Conservation (phyloP, 2,797 vertebrate species). For the Danio aesculapii region DNA sequence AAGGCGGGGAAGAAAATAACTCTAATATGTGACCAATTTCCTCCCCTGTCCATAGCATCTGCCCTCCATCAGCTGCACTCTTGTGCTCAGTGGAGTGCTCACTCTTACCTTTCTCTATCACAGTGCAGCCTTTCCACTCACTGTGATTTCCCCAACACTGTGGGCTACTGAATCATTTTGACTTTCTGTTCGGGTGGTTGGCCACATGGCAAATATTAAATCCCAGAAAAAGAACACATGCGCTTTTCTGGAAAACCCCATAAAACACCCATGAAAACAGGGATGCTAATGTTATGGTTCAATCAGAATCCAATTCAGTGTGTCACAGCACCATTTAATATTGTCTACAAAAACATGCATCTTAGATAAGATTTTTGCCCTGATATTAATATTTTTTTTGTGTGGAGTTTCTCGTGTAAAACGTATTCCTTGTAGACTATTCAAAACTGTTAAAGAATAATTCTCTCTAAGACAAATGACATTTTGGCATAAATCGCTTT, state of each 20-base stretch:
- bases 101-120: slow-evolving; percentile 26
- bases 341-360: background rate
- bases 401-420: background rate
- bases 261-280: background rate
- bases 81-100: slow-evolving; percentile 39
- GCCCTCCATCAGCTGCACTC: slow-evolving; percentile 40
- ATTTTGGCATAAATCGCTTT: background rate
- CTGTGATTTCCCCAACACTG: background rate
- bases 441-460: background rate
- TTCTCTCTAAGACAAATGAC: background rate
- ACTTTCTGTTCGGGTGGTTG: slow-evolving; percentile 17
- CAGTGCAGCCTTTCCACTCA: background rate
- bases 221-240: slow-evolving; percentile 6
- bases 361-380: background rate
- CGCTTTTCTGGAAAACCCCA: slow-evolving; percentile 7
- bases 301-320: background rate
- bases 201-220: slow-evolving; percentile 16
- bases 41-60: slow-evolving; percentile 49
- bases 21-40: slow-evolving; percentile 54
- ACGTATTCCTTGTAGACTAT: background rate
- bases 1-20: slow-evolving; percentile 39
- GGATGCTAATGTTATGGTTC: background rate
- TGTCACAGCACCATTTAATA: background rate
- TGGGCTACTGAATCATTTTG: slow-evolving; percentile 22
- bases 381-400: background rate